Conservation (phyloP, 2,797 vertebrate genomes). For the Lagodon rhomboides region DNA sequence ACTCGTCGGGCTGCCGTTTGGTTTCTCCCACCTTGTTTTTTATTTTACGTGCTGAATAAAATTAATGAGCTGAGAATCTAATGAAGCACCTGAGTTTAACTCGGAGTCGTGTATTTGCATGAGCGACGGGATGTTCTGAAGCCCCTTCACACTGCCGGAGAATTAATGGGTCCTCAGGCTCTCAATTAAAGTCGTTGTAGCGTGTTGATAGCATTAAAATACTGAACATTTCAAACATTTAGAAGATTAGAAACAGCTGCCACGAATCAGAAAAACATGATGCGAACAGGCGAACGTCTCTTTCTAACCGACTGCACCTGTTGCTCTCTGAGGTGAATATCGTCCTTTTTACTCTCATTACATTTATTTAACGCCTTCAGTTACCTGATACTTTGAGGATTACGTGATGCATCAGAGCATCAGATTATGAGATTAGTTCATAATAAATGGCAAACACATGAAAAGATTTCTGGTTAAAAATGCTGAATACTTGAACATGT, state of each 20-base stretch:
- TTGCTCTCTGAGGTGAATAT: no score
- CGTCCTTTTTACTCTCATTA: no score
- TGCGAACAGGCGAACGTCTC: no score
- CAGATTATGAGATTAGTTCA: no score
- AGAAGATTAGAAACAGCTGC: not conserved
- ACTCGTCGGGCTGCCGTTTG: not conserved
- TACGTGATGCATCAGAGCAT: no score
- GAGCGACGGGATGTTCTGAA: conserved; percentile 37
- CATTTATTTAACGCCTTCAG: no score
- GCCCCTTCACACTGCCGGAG: not conserved
- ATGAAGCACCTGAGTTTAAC: conserved; percentile 43
- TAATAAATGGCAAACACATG: no score
- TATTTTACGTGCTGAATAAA: conserved; percentile 29
- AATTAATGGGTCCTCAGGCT: conserved; percentile 5
- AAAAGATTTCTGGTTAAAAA: no score
- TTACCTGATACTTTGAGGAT: no score
- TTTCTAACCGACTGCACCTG: no score
- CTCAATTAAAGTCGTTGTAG: not conserved
- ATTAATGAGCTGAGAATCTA: conserved; percentile 20
- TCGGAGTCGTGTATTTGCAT: conserved; percentile 46
- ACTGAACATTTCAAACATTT: not conserved
- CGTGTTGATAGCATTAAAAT: not conserved
- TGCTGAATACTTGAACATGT: no score
- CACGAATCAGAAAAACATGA: no score
- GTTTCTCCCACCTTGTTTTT: conserved; percentile 27